Conservation (phyloP, 1,140 invertebrate genomes). For the Steinernema khuongi region DNA sequence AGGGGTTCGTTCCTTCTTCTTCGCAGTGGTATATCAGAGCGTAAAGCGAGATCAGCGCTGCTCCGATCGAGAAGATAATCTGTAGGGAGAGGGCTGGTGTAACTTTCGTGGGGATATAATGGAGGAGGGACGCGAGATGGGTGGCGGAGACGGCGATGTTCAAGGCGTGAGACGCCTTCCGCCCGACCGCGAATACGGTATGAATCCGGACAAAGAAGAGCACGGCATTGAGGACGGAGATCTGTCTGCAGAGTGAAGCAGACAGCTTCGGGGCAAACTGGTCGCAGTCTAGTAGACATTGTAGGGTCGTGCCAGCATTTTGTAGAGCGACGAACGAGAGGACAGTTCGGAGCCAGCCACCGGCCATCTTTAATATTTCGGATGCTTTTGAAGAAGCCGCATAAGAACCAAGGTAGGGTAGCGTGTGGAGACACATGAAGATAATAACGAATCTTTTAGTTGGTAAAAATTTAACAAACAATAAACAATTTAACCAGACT, state of each 20-base stretch:
- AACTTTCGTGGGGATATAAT: not conserved
- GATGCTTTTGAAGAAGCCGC: too few species aligned
- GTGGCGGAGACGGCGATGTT: not conserved
- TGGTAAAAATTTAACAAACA: too few species aligned
- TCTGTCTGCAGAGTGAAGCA: not conserved
- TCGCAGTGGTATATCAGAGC: not conserved
- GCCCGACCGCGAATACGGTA: not conserved
- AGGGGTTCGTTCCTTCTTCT: not conserved
- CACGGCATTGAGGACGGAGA: not conserved
- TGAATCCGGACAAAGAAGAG: not conserved
- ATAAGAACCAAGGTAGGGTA: too few species aligned
- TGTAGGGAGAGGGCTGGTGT: not conserved
- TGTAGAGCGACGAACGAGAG: not conserved
- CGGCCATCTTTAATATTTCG: too few species aligned
- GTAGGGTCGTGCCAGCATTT: not conserved
- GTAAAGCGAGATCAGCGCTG: not conserved
- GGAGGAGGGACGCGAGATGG: not conserved
- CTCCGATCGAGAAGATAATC: not conserved
- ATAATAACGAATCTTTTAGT: too few species aligned
- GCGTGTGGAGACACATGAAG: too few species aligned
- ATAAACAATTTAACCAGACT: too few species aligned
- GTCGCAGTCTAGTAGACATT: not conserved
- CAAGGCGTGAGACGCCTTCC: not conserved
- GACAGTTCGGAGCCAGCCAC: not conserved
- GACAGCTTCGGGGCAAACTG: not conserved